Base-by-base conservation (phyloP, 2,113 vertebrate species). In the Garra rufa region DNA sequence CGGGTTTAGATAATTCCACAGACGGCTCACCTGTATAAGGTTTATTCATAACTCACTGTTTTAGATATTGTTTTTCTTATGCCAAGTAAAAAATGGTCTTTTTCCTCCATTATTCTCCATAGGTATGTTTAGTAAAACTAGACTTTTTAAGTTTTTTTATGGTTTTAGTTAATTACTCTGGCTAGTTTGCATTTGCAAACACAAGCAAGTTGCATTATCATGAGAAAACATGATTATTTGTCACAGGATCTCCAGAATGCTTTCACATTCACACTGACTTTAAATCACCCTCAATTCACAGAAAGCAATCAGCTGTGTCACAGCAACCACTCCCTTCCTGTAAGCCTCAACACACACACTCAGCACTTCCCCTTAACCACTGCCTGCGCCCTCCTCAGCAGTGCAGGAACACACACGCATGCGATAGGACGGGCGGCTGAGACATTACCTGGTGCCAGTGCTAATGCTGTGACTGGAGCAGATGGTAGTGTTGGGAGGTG, bases 361-460 rank as follows among this genome's bases (percentile, higher is more conserved):
- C 71, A 80, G 83, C 59, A 78, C 83, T 88, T 83, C 86, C 88
- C 81, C 67, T 83, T 87, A 65, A n/a, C 81, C 67, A 83, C 82
- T 86, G 89, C 88, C 87, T 50, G 48, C 71, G 43, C 28, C 13
- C 86, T 88, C 86, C 71, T 83, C 83, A 70, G 48, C 75, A 85
- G 89, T 90, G 85, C 90, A 91, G 84, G 87, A 74, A 67, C 69
- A 63, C 83, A 81, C 76, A 86, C 81, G 76, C 21, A 14, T 50
- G 14, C 8, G 28, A n/a, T 46, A 79, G 81, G 52, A 65, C 82
- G 69, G 61, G 41, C 83, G 21, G 83, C 73, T 73, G 91, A 94
- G 88, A 92, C 91, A 87, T 89, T 57, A 76, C 50, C 82, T 82
- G 74, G 85, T 89, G 91, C 91, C 92, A 93, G 92, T 82, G 81